These are phyloP conservation scores for Pseudorhiza aurosa DNA, from an alignment of 30 jellyfish, hydroid and myxozoan species.

Conservation along the genomic window DNA sequence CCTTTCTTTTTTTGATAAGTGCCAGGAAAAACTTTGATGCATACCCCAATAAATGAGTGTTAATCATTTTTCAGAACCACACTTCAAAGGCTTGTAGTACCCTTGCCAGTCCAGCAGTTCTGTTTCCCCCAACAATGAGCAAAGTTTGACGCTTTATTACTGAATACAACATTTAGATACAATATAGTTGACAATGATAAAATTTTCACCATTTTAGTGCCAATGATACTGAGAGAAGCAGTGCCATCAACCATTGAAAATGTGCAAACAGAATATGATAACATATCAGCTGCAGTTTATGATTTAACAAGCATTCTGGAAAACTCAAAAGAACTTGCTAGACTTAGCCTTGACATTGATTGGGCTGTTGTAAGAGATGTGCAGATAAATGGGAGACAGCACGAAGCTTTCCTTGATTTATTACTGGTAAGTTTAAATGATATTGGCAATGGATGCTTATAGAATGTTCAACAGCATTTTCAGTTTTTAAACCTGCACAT, in stretches of 20 bases:
- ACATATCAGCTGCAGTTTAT: conserved; percentile 36
- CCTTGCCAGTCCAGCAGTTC: too few relatives aligned
- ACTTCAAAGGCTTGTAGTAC: too few relatives aligned
- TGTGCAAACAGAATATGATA: conserved; percentile 49
- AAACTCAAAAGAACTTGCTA: conserved; percentile 24
- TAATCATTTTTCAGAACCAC: too few relatives aligned
- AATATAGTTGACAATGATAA: too few relatives aligned
- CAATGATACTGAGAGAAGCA: conserved; percentile 79
- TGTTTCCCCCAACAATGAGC: too few relatives aligned
- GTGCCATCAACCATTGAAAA: conserved; percentile 83
- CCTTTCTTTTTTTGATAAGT: too few relatives aligned
- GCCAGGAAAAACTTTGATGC: too few relatives aligned
- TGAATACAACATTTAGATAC: neutral
- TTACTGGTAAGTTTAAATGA: conserved; percentile 78
- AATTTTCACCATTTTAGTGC: conserved; percentile 42
- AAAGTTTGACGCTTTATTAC: neutral
- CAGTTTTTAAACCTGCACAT: too few relatives aligned
- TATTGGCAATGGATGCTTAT: too few relatives aligned
- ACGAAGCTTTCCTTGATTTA: conserved; percentile 70
- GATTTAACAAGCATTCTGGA: conserved; percentile 78
- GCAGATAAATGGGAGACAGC: conserved; percentile 88
- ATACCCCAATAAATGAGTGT: too few relatives aligned
- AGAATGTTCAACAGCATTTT: too few relatives aligned
- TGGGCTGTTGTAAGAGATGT: conserved; percentile 77
- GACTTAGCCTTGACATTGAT: conserved; percentile 36